Conservation (phyloP, 2,797 vertebrate genomes). For the Taenioides sp. region DNA sequence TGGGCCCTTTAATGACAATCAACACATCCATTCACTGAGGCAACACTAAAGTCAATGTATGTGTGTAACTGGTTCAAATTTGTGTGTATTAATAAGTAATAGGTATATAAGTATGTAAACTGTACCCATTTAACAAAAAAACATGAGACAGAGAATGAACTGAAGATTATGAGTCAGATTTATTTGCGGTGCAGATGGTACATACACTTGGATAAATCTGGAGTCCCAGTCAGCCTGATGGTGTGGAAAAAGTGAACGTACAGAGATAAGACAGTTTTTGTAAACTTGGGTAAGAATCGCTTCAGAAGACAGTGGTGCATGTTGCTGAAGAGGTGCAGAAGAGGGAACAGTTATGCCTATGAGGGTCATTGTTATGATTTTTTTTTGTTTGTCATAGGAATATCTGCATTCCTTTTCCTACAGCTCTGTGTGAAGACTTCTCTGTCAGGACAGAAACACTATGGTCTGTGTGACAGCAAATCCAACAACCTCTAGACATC, state of each 20-base stretch:
- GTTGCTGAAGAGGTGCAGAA: conserved; percentile 26
- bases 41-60: neutral
- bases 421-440: conserved; percentile 30
- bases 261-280: conserved; percentile 41
- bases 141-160: conserved; percentile 14
- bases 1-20: neutral
- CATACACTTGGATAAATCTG: conserved; percentile 61
- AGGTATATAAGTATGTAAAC: neutral
- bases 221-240: conserved; percentile 56
- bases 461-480: conserved; percentile 54
- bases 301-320: conserved; percentile 28
- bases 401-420: conserved; percentile 7
- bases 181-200: conserved; percentile 67
- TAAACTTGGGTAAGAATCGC: conserved; percentile 37
- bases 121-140: neutral
- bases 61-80: neutral
- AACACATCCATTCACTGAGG: neutral
- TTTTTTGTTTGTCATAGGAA: conserved; percentile 5
- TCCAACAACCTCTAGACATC: conserved; percentile 54
- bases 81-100: neutral
- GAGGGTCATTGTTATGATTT: neutral
- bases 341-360: conserved; percentile 3
- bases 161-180: conserved; percentile 63
- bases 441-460: conserved; percentile 60
- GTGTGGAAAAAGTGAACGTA: conserved; percentile 29